phyloP scores from a whole-genome alignment of 92 coral and sea anemone genomes.

The Porites divaricata region DNA sequence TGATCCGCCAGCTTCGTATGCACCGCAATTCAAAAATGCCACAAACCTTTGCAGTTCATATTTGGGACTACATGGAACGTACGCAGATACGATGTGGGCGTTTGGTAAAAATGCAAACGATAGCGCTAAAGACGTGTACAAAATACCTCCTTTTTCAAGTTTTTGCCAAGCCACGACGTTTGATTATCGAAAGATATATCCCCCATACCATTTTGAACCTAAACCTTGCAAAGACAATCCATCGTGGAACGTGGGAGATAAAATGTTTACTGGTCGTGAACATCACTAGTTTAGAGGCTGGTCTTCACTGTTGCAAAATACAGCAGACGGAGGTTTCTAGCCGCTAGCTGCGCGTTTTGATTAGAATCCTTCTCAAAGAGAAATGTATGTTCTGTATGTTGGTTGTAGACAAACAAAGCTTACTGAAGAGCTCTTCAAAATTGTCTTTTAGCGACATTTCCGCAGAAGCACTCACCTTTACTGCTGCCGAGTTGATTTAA shows the following conservation, averaged over 20 bases:
- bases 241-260: slow-evolving; percentile 1
- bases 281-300: neutral
- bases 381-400: too few relatives aligned
- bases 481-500: too few relatives aligned
- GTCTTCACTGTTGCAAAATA: too few relatives aligned
- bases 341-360: too few relatives aligned
- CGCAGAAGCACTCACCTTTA: too few relatives aligned
- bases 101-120: slow-evolving; percentile 37
- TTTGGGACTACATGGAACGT: slow-evolving; percentile 57
- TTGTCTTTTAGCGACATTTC: too few relatives aligned
- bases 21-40: neutral
- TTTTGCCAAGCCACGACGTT: slow-evolving; percentile 23
- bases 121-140: neutral
- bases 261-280: slow-evolving; percentile 11
- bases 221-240: slow-evolving; percentile 44
- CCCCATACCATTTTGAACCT: slow-evolving; percentile 29
- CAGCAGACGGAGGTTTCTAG: too few relatives aligned
- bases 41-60: slow-evolving; percentile 33
- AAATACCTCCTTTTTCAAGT: neutral
- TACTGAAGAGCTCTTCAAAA: too few relatives aligned
- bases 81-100: slow-evolving; percentile 15
- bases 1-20: slow-evolving; percentile 43
- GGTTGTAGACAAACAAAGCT: too few relatives aligned
- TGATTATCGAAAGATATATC: slow-evolving; percentile 10
- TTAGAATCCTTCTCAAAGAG: too few relatives aligned